Evolutionary conservation across 2,113 vertebrate genomes (phyloP), one percentile per base, ranked within the genome.

Genomic region (Larimichthys crocea): DNA sequence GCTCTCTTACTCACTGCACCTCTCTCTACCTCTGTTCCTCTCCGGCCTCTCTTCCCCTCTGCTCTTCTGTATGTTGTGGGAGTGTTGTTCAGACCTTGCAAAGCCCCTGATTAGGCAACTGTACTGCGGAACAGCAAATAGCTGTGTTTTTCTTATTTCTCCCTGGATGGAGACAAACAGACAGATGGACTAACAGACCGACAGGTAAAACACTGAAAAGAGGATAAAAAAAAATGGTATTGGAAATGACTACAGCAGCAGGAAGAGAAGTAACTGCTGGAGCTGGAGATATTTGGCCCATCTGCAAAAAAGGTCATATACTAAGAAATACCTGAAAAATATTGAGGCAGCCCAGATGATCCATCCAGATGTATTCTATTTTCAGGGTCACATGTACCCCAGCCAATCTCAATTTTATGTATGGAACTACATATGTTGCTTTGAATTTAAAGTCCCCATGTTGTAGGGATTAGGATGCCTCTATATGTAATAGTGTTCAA

Each of bases 21-120:
- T 67, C 66, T 73, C 68, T 82, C 76, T 60, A 46, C 20, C 31
- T 57, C 56, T 29, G 0, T 52, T 22, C 57, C 44, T 48, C 46
- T 24, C 31, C 19, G 48, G 29, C 46, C n/a, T 40, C 64, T 50
- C 48, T 44, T 44, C 35, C 48, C 24, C 49, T 42, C 66, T 35
- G 59, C 86, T 78, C 68, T 17, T 85, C 69, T 8, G 67, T 71
- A 84, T 86, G 62, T 61, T 65, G 71, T 42, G 42, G 82, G 60
- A 79, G 83, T 74, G 49, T 79, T 78, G 79, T 79, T 85, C 79
- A 73, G 87, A 82, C 80, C 67, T 56, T 17, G 66, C 71, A 76
- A 85, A 85, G 85, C 79, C 74, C 55, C 74, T 73, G 79, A 89
- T 92, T 88, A 88, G 52, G 52, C 66, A 61, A 64, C 75, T 71